Conservation (phyloP, 2,888 invertebrate genomes). For the Tetrapedia diversipes region DNA sequence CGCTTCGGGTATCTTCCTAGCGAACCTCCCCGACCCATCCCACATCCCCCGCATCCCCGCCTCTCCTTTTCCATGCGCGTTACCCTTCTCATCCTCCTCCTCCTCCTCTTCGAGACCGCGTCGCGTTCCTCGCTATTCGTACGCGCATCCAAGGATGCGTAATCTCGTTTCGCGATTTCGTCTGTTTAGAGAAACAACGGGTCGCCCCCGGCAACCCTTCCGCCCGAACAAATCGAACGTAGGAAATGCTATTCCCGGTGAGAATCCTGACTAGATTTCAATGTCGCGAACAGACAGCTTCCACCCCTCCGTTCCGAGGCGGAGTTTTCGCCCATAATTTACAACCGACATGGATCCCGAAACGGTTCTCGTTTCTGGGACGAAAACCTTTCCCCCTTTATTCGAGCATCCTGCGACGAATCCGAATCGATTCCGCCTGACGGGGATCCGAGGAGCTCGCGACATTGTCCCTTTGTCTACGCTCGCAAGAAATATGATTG, state of each 20-base stretch:
- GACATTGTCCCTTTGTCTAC: neutral
- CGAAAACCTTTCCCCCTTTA: neutral
- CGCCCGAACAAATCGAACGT: neutral
- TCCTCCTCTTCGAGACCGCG: no score
- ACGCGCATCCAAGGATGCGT: neutral
- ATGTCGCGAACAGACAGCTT: neutral
- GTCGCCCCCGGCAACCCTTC: neutral
- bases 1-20: neutral
- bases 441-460: neutral
- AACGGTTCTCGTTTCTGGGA: neutral
- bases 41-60: neutral
- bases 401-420: neutral
- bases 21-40: neutral
- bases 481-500: no score
- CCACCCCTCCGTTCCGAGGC: neutral
- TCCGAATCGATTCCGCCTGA: neutral
- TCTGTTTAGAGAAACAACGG: conserved; percentile 11
- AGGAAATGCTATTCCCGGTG: no score
- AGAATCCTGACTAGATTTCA: neutral
- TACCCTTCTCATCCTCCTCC: no score
- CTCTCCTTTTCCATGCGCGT: neutral
- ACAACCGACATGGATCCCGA: neutral
- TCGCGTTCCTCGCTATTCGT: neutral
- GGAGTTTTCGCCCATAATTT: neutral
- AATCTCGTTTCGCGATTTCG: conserved; percentile 3